phyloP scores from a whole-genome alignment of 2,888 invertebrate species.

The Steinernema scapterisci region DNA sequence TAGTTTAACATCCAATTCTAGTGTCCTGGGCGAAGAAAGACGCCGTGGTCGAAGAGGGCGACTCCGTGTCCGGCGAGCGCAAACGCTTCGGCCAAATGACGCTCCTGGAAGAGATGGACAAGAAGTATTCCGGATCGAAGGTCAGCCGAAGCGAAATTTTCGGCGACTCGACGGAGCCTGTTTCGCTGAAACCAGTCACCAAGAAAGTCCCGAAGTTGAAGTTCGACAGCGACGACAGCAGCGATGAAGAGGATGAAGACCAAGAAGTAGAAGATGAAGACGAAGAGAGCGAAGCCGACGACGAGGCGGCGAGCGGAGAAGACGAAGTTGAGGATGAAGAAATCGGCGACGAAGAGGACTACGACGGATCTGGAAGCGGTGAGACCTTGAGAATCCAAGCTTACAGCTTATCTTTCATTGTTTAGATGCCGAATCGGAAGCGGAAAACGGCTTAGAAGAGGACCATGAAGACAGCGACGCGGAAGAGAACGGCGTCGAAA shows the following conservation, averaged over 20 bases:
- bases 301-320: not conserved
- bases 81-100: not conserved
- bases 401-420: too few species aligned
- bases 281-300: slow-evolving; percentile 33
- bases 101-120: not conserved
- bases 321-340: too few species aligned
- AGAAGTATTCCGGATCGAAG: not conserved
- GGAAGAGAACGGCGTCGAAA: slow-evolving; percentile 5
- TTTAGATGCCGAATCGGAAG: too few species aligned
- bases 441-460: too few species aligned
- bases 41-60: not conserved
- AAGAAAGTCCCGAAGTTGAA: slow-evolving; percentile 34
- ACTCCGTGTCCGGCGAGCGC: not conserved
- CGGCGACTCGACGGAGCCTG: slow-evolving; percentile 38
- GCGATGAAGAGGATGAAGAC: slow-evolving; percentile 28
- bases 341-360: too few species aligned
- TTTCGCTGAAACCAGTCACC: not conserved
- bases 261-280: slow-evolving; percentile 30
- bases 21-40: not conserved
- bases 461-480: too few species aligned
- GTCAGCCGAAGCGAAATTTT: slow-evolving; percentile 41
- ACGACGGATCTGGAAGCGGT: too few species aligned
- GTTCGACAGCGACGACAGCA: slow-evolving; percentile 26
- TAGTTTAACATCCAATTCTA: too few species aligned
- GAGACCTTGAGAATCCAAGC: too few species aligned